Evolutionary conservation across 2,113 vertebrate genomes (phyloP).

Genomic region (Anser cygnoides): DNA sequence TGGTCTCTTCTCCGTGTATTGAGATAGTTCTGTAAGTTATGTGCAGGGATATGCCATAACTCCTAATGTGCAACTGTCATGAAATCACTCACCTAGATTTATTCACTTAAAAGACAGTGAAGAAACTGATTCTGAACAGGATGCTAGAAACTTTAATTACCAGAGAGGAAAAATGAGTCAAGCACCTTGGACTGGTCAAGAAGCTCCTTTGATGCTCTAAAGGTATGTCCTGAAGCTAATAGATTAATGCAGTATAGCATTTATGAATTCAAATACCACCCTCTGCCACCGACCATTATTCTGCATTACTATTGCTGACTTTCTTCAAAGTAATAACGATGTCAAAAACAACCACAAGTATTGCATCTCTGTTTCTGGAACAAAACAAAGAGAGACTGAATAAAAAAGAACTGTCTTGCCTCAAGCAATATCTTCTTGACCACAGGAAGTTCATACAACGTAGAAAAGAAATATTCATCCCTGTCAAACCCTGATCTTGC

Average conservation of each 20-base stretch:
- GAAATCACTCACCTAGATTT: conserved; percentile 64
- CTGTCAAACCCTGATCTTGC: background rate
- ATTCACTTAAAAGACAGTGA: conserved; percentile 58
- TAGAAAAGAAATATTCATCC: conserved; percentile 8
- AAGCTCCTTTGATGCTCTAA: conserved; percentile 29
- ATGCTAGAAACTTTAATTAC: conserved; percentile 56
- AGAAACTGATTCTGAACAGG: conserved; percentile 59
- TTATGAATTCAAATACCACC: conserved; percentile 33
- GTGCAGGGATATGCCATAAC: conserved; percentile 54
- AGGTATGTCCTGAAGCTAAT: conserved; percentile 2
- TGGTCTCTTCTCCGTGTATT: conserved; percentile 36
- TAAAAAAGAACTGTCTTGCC: background rate
- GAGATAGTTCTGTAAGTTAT: conserved; percentile 62
- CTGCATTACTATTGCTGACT: background rate
- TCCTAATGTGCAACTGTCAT: conserved; percentile 64
- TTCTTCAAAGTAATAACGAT: background rate
- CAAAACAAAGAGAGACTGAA: background rate
- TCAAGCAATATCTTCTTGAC: conserved; percentile 24
- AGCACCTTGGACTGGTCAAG: conserved; percentile 47
- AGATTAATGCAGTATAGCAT: background rate
- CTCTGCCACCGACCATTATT: background rate
- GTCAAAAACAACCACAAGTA: background rate
- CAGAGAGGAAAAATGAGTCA: conserved; percentile 31
- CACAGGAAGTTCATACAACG: conserved; percentile 4
- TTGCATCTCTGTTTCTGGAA: conserved; percentile 10